Evolutionary conservation across 1,140 invertebrate species (phyloP), one percentile per base, ranked within the genome.

Genomic region (Zaprionus gabonicus): DNA sequence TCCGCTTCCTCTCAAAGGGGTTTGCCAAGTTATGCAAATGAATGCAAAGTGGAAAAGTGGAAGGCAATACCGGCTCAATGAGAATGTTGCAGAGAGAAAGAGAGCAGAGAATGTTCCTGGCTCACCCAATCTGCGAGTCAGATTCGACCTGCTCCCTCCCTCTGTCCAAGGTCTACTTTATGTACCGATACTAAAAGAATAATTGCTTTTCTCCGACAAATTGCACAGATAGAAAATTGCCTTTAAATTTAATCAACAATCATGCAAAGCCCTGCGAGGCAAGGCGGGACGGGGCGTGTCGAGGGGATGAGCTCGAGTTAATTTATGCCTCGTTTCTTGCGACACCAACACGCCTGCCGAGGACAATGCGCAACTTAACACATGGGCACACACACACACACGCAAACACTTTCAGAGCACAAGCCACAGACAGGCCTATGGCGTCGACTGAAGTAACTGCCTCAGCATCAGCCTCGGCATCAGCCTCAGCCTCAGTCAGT

Each of bases 211-310:
- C 46, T 51, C 46, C 46, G 12, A 23, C 46, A 51, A 51, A 51
- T 51, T 51, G 46, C 46, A 51, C 46, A 51, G 46, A 23, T 25
- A 51, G 46, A 51, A 51, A 51, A 51, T 25, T 25, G 46, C 23
- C 17, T 51, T 51, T 51, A 51, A 51, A 51, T 51, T 51, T 51
- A 51, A 51, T 51, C 46, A 51, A 51, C 17, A 51, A 51, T 51
- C 46, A 51, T 51, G 46, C 46, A 51, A 51, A 51, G 46, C 23
- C 20, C 3, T 20, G 13, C 12, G 4, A 17, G 20, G 10, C 20
- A 20, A 6, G 17, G 46, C 2, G 20, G 7, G 10, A 34, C 31
- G 9, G 4, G 20, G 12, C 46, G 20, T 23, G 46, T n/a, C 38
- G 9, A 10, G 38, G 38, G 20, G 4, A 51, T 12, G 46, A 51